These are phyloP conservation scores for Muscidifurax raptorellus DNA, from an alignment of 1,140 invertebrate species.

Conservation along the genomic window DNA sequence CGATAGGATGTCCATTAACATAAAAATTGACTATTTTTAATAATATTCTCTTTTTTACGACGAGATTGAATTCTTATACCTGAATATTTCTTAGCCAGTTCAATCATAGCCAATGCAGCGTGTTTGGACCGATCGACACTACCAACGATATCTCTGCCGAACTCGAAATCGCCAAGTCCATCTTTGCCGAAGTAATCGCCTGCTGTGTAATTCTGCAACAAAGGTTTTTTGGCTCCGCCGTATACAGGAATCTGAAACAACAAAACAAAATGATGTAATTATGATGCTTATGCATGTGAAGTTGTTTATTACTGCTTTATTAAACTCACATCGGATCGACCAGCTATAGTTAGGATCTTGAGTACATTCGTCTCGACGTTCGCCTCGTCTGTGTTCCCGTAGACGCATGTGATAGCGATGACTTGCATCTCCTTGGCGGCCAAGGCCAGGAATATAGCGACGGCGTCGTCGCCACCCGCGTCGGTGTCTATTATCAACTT, in stretches of 20 bases:
- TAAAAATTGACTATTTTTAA: not conserved
- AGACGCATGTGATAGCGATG: slow-evolving; percentile 79
- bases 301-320: not conserved
- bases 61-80: slow-evolving; percentile 56
- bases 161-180: slow-evolving; percentile 76
- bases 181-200: slow-evolving; percentile 72
- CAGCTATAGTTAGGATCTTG: slow-evolving; percentile 75
- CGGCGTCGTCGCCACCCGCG: slow-evolving; percentile 77
- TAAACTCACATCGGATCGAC: slow-evolving; percentile 76
- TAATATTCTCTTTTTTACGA: not conserved
- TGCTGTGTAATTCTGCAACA: slow-evolving; percentile 62
- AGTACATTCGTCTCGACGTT: slow-evolving; percentile 78
- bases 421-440: slow-evolving; percentile 66
- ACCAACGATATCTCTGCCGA: slow-evolving; percentile 59
- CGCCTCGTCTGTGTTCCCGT: slow-evolving; percentile 79
- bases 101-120: slow-evolving; percentile 60
- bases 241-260: slow-evolving; percentile 74
- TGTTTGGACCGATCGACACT: slow-evolving; percentile 65
- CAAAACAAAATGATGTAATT: not conserved
- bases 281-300: too few relatives aligned
- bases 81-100: slow-evolving; percentile 66
- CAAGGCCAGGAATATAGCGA: slow-evolving; percentile 74
- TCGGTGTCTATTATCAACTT: slow-evolving; percentile 77
- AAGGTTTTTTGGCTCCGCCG: slow-evolving; percentile 66
- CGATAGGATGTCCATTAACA: not conserved